phyloP scores from a whole-genome alignment of 2,113 vertebrate species.

The Macquaria ambigua region DNA sequence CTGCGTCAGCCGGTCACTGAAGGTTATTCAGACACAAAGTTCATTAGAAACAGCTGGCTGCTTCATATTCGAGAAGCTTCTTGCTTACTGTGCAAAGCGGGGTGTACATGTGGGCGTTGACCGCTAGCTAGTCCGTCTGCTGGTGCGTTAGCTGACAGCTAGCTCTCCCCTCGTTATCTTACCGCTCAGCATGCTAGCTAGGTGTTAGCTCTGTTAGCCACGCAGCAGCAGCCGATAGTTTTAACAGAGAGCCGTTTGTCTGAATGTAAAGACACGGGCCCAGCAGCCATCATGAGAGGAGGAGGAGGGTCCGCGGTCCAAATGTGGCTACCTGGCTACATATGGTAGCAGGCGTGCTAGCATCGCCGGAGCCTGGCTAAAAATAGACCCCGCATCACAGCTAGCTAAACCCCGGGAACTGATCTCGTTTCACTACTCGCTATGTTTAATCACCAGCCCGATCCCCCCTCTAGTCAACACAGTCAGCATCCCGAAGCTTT shows the following conservation, averaged over 20 bases:
- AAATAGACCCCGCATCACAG: constrained; percentile 86
- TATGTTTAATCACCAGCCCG: constrained; percentile 30
- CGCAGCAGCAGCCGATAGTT: background rate
- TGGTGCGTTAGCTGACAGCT: constrained; percentile 11
- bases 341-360: constrained; percentile 80
- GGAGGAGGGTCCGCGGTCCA: constrained; percentile 54
- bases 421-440: constrained; percentile 78
- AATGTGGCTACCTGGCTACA: constrained; percentile 81
- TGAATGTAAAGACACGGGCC: background rate
- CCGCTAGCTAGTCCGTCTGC: constrained; percentile 1
- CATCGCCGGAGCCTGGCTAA: constrained; percentile 85
- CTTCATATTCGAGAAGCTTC: background rate
- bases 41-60: background rate
- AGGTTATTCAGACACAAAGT: background rate
- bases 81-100: background rate
- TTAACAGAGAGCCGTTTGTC: constrained; percentile 1
- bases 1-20: background rate
- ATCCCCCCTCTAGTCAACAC: background rate
- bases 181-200: constrained; percentile 6
- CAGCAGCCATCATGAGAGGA: background rate
- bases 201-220: constrained; percentile 16
- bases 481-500: background rate
- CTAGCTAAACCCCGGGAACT: constrained; percentile 59
- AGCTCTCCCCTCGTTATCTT: background rate
- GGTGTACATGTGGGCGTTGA: constrained; percentile 28